Conservation (phyloP, 2,888 invertebrate species). For the Timema cristinae region DNA sequence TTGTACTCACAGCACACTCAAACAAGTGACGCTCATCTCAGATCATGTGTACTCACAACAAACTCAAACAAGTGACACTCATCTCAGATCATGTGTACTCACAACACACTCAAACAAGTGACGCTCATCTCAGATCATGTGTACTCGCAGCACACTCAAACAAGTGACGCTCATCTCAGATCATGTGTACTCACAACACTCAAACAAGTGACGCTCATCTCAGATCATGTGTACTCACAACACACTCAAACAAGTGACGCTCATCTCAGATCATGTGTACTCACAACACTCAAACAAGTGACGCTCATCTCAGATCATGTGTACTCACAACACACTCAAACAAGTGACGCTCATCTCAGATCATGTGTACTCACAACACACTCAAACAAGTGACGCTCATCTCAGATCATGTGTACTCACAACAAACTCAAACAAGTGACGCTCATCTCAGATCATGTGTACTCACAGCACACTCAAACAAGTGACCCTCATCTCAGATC, state of each 20-base stretch:
- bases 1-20: background rate
- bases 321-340: background rate
- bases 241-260: conserved; percentile 9
- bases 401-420: no score
- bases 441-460: background rate
- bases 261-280: background rate
- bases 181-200: no score
- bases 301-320: background rate
- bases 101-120: conserved; percentile 9
- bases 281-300: conserved; percentile 5
- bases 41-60: no score
- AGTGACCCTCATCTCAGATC: background rate
- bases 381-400: conserved; percentile 4
- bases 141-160: background rate
- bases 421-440: conserved; percentile 9
- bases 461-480: background rate
- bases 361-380: background rate
- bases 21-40: background rate
- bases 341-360: background rate
- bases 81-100: no score
- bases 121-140: background rate
- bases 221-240: no score
- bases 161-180: no score
- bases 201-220: background rate
- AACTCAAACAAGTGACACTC: conserved; percentile 11